Base-by-base conservation (phyloP, 2,888 invertebrate species). In the Orthosia cruda region DNA sequence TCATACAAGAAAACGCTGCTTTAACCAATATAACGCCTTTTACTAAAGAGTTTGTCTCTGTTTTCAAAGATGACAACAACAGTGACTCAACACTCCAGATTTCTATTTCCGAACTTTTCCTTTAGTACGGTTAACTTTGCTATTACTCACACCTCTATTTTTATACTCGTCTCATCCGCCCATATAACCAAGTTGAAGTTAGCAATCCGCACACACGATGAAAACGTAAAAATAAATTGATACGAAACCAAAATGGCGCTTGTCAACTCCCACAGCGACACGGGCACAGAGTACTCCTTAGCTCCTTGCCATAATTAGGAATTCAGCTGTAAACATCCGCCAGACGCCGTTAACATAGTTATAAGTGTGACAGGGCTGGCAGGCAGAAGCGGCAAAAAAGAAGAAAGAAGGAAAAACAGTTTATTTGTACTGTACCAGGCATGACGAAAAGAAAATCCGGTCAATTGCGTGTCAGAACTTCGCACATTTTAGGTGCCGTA, bases 301-400 rank as follows among this genome's bases (percentile, higher is more conserved):
- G 54, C 62, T 69, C 75, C 59, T 75, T 23, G 59, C 75, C 80
- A 66, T 80, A 70, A 83, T 82, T 72, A 82, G 71, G 80, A 71
- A 66, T 80, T 80, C 69, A 70, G 80, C 75, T 82, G 80, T 83
- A 82, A 80, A 82, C 83, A 82, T 82, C 76, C 83, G 71, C 65
- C 71, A 70, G 79, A 80, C 68, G 62, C 58, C 62, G 23, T 71
- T 75, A 66, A 80, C 66, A 68, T 58, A 45, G 47, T 40, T 74
- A 68, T 57, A 57, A 18, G 62, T 65, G 62, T 13, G 26, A 18
- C 13, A 83, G 66, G 80, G 82, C 13, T 75, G 71, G 2, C 68
- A 7, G 40, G 40, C 40, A 40, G 32, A 40, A 40, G 9, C 0
- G 0, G 7, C 40, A 40, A 40, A 47, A 40, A 40, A 1, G 0